Base-by-base conservation (phyloP, 2,888 invertebrate genomes). In the Carterocephalus palaemon region DNA sequence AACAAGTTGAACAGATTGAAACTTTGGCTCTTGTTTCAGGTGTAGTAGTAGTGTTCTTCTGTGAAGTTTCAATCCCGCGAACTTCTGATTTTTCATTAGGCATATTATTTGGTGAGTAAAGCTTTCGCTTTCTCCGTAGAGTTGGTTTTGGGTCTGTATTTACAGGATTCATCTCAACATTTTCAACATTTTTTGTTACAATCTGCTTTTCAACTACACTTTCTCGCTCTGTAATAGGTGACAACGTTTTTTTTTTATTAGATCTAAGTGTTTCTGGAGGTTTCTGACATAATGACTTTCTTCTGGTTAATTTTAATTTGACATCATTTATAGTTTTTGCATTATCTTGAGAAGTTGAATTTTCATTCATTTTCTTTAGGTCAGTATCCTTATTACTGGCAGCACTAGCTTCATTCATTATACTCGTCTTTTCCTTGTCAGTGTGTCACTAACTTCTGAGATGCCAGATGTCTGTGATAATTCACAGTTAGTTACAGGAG, bases 391-490 rank as follows among this genome's bases (percentile, higher is more conserved):
- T 12, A 33, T 13, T 13, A 7, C n/a, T n/a, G n/a, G n/a, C n/a
- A n/a, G n/a, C n/a, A n/a, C n/a, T n/a, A n/a, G n/a, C n/a, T n/a
- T n/a, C n/a, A n/a, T n/a, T n/a, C n/a, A n/a, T n/a, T n/a, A n/a
- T n/a, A n/a, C n/a, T n/a, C n/a, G n/a, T n/a, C n/a, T n/a, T n/a
- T n/a, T n/a, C n/a, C n/a, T n/a, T n/a, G n/a, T 66, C 1, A 73
- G 74, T 7, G 48, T 39, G 47, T 83, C 83, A 7, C 61, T 75
- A 0, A 60, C 45, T 59, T 83, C 82, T 1, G 67, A 59, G 0
- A 84, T 73, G n/a, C 53, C 59, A 0, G 81, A 74, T 2, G 82
- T 54, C 5, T 70, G 62, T 0, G 80, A 81, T 1, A 41, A 38
- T 2, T 61, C 67, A 37, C 71, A 69, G 1, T 80, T 64, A 19